These are phyloP conservation scores for Tamias sibiricus DNA, from an alignment of 2,113 vertebrate genomes.

Conservation along the genomic window DNA sequence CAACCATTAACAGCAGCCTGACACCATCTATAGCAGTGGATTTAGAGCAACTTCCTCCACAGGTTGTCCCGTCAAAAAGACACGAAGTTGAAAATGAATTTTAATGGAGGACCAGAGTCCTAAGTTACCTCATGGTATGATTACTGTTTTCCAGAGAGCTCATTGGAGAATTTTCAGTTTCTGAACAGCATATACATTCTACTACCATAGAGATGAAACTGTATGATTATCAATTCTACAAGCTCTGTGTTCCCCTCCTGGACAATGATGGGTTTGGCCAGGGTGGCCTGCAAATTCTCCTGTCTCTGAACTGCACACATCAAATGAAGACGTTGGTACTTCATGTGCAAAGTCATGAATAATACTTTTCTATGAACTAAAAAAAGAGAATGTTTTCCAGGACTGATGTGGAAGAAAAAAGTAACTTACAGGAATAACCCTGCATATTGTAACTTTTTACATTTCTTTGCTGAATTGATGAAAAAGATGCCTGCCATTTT, in stretches of 20 bases:
- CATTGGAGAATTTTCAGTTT: slow-evolving; percentile 28
- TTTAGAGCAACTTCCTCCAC: neutral
- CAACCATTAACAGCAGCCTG: neutral
- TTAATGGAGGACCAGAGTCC: neutral
- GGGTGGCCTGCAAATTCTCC: neutral
- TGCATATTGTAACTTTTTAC: neutral
- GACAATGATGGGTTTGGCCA: neutral
- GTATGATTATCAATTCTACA: neutral
- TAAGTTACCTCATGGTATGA: neutral
- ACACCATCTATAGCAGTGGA: neutral
- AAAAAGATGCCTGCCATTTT: neutral
- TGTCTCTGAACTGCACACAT: neutral
- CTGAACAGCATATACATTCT: neutral
- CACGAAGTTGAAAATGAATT: slow-evolving; percentile 8
- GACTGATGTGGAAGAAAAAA: neutral
- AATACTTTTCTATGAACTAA: neutral
- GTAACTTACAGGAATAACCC: neutral
- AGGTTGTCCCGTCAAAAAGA: neutral
- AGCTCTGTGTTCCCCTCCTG: neutral
- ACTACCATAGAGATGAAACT: neutral
- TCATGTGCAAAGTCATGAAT: neutral
- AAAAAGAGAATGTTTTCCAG: neutral
- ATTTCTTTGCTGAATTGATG: slow-evolving; percentile 46
- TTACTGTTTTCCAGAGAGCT: slow-evolving; percentile 6
- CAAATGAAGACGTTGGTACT: neutral